These are phyloP conservation scores for Gorsachius goisagi DNA, from an alignment of 2,113 vertebrate species.

Conservation along the genomic window DNA sequence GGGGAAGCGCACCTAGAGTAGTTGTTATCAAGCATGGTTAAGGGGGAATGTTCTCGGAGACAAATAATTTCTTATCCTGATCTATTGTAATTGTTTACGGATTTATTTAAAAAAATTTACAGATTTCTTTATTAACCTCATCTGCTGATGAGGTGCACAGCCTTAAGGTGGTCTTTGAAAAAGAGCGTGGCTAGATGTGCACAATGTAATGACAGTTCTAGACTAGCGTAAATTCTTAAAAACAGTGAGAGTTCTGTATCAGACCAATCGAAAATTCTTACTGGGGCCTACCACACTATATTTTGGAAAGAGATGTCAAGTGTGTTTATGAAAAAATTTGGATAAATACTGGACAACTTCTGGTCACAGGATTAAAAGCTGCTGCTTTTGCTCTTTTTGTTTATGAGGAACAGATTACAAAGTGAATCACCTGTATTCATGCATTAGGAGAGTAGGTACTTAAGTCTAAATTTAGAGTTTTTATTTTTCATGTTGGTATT, in stretches of 20 bases:
- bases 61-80: neutral
- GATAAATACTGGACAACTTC: neutral
- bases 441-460: neutral
- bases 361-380: neutral
- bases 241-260: neutral
- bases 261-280: neutral
- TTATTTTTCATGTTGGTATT: neutral
- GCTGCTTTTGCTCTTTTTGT: neutral
- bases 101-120: neutral
- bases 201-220: neutral
- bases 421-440: neutral
- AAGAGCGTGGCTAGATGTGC: neutral
- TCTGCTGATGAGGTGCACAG: neutral
- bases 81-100: neutral
- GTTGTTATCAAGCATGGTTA: neutral
- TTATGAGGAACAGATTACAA: neutral
- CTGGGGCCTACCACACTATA: neutral
- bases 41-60: neutral
- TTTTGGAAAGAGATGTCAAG: neutral
- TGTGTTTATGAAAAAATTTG: neutral
- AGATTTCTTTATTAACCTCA: neutral
- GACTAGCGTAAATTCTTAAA: neutral
- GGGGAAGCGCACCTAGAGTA: neutral
- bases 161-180: neutral
- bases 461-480: neutral